Evolutionary conservation across 2,888 invertebrate species (phyloP), one percentile per base, ranked within the genome.

Genomic region (Hylaea fasciaria): DNA sequence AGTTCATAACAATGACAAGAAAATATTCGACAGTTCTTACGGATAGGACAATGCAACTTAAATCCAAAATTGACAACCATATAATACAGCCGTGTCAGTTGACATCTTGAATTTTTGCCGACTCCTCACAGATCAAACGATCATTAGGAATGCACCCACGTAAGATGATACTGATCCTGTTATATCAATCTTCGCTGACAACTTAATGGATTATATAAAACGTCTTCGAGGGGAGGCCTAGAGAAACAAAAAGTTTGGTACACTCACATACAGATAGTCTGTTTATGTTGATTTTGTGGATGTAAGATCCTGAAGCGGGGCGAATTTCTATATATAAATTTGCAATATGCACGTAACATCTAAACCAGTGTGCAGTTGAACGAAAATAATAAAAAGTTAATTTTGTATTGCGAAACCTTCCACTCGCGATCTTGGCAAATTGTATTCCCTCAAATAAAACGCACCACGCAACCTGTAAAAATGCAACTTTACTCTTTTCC

Each of bases 171-270:
- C 78, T 77, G 79, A 85, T 86, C 83, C 80, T 69, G 80, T 87
- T 85, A 85, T 81, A 90, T 91, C 90, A 89, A 90, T 91, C 90
- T 87, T 82, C 77, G 74, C 71, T 85, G 91, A 89, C 90, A 88
- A 83, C 83, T 84, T 91, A 91, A 91, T 90, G 90, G 90, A 91
- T 86, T 83, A 85, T 76, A 86, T 77, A 82, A 86, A 85, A 78
- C 78, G 81, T 80, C 81, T 76, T 71, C 62, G 69, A 79, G 82
- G 87, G 82, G 80, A 70, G 58, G 51, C 47, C 54, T 52, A 48
- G 53, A 64, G 61, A 71, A 55, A 74, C 70, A 78, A 78, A 79
- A 71, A 74, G 61, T 57, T 62, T 50, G 60, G 57, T 59, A 66
- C 52, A 58, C 56, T 56, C 60, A 58, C 66, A 57, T 52, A 64